Conservation (phyloP, 92 coral and sea anemone species). For the Ricordea florida region DNA sequence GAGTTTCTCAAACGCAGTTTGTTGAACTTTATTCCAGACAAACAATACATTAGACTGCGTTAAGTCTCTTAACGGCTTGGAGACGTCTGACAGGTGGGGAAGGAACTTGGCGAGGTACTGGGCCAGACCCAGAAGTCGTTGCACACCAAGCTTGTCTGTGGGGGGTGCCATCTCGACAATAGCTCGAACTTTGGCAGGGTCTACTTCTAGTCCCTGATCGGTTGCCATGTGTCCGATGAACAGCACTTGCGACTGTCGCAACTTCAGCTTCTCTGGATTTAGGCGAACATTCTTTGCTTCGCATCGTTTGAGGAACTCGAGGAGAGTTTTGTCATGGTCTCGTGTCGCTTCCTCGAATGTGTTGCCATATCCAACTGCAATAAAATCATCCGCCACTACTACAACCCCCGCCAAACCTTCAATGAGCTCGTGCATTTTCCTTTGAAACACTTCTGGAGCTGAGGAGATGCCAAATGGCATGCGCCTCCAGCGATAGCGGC, state of each 20-base stretch:
- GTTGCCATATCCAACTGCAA: constrained; percentile 30
- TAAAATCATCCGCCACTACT: constrained; percentile 52
- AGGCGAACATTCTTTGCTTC: constrained; percentile 19
- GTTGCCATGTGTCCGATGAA: constrained; percentile 57
- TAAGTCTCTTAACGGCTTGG: constrained; percentile 56
- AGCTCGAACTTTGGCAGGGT: constrained; percentile 58
- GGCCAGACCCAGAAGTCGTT: constrained; percentile 54
- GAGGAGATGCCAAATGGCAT: constrained; percentile 62
- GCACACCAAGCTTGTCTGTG: constrained; percentile 60
- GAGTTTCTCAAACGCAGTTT: constrained; percentile 58
- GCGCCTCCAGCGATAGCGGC: constrained; percentile 57
- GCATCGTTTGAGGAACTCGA: constrained; percentile 42
- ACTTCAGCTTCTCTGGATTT: constrained; percentile 42
- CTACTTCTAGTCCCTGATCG: constrained; percentile 43
- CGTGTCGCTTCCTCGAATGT: constrained; percentile 10
- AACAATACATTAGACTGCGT: constrained; percentile 34
- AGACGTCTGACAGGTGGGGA: constrained; percentile 50
- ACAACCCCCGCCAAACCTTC: constrained; percentile 37
- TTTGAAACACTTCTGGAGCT: constrained; percentile 43
- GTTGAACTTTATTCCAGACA: constrained; percentile 49
- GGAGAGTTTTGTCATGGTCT: constrained; percentile 38
- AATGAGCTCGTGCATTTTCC: constrained; percentile 35
- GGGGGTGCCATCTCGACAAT: constrained; percentile 55
- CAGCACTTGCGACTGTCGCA: constrained; percentile 39
- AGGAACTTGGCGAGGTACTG: constrained; percentile 60